Evolutionary conservation across 1,140 invertebrate species (phyloP), one percentile per base, ranked within the genome.

Genomic region (Myzus persicae): DNA sequence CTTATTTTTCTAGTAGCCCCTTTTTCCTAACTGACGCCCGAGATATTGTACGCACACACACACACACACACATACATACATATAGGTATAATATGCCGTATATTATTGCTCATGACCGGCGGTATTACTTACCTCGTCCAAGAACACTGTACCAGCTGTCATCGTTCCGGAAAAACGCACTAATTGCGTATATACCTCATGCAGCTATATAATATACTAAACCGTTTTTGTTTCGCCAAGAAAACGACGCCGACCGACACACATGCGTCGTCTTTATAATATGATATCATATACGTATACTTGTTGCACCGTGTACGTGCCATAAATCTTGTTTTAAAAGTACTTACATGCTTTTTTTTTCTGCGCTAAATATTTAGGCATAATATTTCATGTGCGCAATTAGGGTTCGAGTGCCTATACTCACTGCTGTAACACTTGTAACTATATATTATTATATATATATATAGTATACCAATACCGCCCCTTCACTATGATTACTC

Each of bases 241-340:
- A 31, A 85, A 85, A 85, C 84, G 38, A 26, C 26, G 84, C 40
- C 59, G 59, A 18, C 59, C 31, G 22, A 42, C 40, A 42, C 40
- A 42, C 84, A 20, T 6, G 14, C 26, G 26, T n/a, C 40, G 38
- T 85, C 9, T 42, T 42, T 26, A 31, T 26, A 84, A 31, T 26
- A 84, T 51, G 20, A 42, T 85, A 85, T 40, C 6, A 76, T n/a
- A 76, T 22, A n/a, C 31, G n/a, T 40, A 85, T 85, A 85, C 84
- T 46, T 85, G 84, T 85, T 85, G 84, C 84, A 85, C 31, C 26
- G 40, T 4, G 42, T 85, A 85, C 40, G 38, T 44, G 42, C 6
- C 42, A 44, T 85, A 85, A 85, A 85, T 85, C 84, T 85, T n/a
- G 11, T 85, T 46, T 85, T 31, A 46, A 85, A 85, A 44, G 40